These are phyloP conservation scores for Strix uralensis DNA, from an alignment of 2,113 vertebrate species.

Conservation along the genomic window DNA sequence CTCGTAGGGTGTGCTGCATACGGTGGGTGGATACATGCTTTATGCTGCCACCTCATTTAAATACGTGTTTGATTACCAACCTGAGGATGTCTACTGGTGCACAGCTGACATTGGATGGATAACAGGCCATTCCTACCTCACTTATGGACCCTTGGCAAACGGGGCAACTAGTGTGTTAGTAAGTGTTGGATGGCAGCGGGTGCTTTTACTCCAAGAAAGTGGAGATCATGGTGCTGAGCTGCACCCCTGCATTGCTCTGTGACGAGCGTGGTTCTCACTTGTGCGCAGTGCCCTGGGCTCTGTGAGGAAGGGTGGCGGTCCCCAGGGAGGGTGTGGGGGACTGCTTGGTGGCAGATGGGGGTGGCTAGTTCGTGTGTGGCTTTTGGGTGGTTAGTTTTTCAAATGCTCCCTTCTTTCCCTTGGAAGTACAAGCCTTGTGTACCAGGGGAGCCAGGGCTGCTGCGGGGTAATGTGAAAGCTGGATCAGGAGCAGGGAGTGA, in stretches of 20 bases:
- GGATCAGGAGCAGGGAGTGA: not conserved
- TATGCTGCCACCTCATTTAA: constrained; percentile 92
- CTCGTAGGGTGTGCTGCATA: constrained; percentile 90
- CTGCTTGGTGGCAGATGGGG: fast-evolving
- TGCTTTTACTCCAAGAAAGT: not conserved
- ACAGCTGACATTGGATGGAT: constrained; percentile 98
- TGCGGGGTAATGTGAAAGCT: not conserved
- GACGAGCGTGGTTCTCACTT: not conserved
- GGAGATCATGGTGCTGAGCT: not conserved
- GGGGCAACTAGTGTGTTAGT: constrained; percentile 93
- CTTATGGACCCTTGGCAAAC: constrained; percentile 92
- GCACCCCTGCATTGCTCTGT: not conserved
- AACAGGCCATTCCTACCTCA: constrained; percentile 95
- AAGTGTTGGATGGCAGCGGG: constrained; percentile 47
- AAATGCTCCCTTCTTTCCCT: not conserved
- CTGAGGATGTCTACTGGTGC: constrained; percentile 94
- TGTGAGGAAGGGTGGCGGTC: not conserved
- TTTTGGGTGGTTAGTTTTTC: not conserved
- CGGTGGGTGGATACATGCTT: constrained; percentile 92
- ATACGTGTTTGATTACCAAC: constrained; percentile 92
- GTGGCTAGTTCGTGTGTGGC: not conserved
- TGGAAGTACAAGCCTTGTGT: not conserved
- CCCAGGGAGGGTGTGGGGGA: not conserved
- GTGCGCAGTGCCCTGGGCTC: not conserved
- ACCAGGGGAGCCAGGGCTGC: not conserved